Conservation (phyloP, 2,113 vertebrate genomes). For the Gadus chalcogrammus region DNA sequence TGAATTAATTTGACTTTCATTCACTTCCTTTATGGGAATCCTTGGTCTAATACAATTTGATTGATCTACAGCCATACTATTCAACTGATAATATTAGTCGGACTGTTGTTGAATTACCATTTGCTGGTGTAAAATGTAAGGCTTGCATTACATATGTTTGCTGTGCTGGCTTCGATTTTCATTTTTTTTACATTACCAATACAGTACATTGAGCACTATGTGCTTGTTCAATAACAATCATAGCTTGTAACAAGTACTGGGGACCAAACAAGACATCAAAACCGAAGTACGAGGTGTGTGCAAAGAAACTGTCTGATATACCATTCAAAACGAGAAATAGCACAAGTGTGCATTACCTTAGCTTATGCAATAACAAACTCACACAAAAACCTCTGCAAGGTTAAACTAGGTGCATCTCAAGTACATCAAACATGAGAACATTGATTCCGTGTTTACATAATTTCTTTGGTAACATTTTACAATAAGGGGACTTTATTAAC, state of each 20-base stretch:
- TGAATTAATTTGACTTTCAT: too few relatives aligned
- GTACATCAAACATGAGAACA: conserved; percentile 1
- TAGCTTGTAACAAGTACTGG: background rate
- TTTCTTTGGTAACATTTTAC: too few relatives aligned
- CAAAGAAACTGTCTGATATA: too few relatives aligned
- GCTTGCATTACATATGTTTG: conserved; percentile 6
- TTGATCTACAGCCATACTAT: background rate
- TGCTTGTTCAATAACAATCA: background rate
- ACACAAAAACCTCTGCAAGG: background rate
- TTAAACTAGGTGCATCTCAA: conserved; percentile 7
- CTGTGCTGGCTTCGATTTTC: conserved; percentile 30
- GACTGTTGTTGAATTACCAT: background rate
- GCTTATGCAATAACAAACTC: too few relatives aligned
- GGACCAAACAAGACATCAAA: too few relatives aligned
- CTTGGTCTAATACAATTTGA: background rate
- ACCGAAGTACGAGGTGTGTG: too few relatives aligned
- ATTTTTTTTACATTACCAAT: background rate
- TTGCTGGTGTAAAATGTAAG: conserved; percentile 48
- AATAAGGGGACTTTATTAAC: too few relatives aligned
- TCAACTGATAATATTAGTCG: background rate
- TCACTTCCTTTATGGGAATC: background rate
- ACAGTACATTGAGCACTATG: conserved; percentile 10
- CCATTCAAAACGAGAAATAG: too few relatives aligned
- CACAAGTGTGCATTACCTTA: too few relatives aligned
- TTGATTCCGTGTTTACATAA: too few relatives aligned